Percentiles rank a stretch among this genome's conserved stretches.
These are phyloP conservation scores for Cyclura pinguis DNA, from an alignment of 2,797 vertebrate genomes.

Conservation along the genomic window DNA sequence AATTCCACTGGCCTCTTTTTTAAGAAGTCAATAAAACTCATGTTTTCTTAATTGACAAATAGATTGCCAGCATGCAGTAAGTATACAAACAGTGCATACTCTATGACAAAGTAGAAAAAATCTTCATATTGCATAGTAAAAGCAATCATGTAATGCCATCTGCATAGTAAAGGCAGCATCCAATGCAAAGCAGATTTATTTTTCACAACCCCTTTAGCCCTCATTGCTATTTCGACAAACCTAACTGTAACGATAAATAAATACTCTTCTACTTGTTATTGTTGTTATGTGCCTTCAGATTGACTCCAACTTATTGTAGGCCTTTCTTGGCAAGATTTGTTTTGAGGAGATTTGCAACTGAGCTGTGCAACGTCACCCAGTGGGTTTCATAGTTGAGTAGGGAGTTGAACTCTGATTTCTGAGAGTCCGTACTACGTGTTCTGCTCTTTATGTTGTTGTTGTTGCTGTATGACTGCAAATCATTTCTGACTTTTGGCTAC, in stretches of 20 bases:
- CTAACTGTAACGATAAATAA: background rate
- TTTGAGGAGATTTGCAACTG: background rate
- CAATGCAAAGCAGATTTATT: background rate
- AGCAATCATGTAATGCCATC: background rate
- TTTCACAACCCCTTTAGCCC: background rate
- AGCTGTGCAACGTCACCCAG: no score
- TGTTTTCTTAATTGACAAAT: background rate
- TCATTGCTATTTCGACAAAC: background rate
- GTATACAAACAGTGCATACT: background rate
- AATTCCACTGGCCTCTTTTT: background rate
- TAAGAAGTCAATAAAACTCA: slow-evolving; percentile 22
- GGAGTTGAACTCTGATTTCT: background rate
- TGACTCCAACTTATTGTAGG: no score
- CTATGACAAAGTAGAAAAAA: background rate
- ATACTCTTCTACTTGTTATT: background rate
- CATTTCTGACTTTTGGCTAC: background rate
- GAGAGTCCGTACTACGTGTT: background rate
- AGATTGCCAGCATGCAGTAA: background rate
- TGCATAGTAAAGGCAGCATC: background rate
- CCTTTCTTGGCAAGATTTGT: no score
- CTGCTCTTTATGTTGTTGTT: background rate
- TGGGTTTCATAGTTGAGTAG: background rate
- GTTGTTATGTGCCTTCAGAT: no score
- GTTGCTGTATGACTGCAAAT: background rate
- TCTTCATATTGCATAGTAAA: background rate